phyloP scores from a whole-genome alignment of 2,888 invertebrate species.

The Lithodes maja region DNA sequence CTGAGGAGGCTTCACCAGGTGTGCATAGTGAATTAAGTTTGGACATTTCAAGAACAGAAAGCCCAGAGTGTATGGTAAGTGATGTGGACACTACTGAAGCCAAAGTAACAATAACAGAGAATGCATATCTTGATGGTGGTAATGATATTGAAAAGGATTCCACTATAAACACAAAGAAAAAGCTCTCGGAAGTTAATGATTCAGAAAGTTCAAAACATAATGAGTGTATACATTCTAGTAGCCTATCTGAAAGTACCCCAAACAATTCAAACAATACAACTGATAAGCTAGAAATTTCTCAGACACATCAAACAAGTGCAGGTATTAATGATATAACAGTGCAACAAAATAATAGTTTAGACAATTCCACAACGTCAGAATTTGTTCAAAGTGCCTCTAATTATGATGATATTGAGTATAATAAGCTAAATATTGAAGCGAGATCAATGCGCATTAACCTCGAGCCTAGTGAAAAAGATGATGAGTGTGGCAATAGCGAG shows the following conservation, averaged over 20 bases:
- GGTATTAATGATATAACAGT: background rate
- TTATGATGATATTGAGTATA: conserved; percentile 6
- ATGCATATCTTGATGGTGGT: background rate
- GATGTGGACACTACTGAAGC: too few relatives aligned
- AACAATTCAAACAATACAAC: background rate
- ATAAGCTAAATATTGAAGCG: background rate
- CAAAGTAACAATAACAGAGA: too few relatives aligned
- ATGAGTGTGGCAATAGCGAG: conserved; percentile 27
- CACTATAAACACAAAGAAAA: background rate
- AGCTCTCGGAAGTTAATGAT: background rate
- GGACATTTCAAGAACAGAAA: conserved; percentile 9
- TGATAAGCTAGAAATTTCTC: background rate
- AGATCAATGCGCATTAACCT: background rate
- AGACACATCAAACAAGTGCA: background rate
- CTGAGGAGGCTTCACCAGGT: too few relatives aligned
- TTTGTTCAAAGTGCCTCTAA: conserved; percentile 22
- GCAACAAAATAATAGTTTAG: background rate
- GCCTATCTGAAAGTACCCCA: background rate
- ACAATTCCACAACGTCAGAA: background rate
- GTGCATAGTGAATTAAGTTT: too few relatives aligned
- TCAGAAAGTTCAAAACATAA: background rate
- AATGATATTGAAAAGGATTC: background rate
- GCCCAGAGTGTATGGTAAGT: background rate
- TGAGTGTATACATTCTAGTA: background rate
- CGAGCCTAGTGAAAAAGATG: background rate